Evolutionary conservation across 2,888 invertebrate species (phyloP).

Genomic region (Brenthis hecate): DNA sequence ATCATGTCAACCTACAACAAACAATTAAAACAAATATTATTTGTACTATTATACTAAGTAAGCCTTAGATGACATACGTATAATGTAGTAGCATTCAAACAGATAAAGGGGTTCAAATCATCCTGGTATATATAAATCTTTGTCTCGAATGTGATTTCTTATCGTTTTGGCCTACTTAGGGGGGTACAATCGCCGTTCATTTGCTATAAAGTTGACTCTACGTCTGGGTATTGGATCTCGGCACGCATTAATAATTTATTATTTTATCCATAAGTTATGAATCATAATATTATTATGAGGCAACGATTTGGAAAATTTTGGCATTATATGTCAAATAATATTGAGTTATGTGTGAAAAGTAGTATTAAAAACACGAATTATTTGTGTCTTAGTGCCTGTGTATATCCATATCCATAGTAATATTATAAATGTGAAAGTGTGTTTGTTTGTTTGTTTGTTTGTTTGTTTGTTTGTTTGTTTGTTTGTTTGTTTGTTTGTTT

Average conservation of each 20-base stretch:
- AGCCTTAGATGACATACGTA: not conserved
- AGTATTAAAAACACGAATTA: no score
- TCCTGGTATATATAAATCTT: conserved; percentile 18
- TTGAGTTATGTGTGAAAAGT: no score
- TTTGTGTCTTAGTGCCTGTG: no score
- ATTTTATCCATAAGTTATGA: conserved; percentile 1
- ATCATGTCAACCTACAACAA: no score
- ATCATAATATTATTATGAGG: not conserved
- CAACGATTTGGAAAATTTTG: not conserved
- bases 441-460: no score
- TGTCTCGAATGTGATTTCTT: conserved; percentile 22
- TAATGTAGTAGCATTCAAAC: not conserved
- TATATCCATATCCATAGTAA: no score
- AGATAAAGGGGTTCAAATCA: conserved; percentile 2
- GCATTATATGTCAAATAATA: not conserved
- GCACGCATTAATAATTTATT: not conserved
- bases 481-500: no score
- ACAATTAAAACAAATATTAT: not conserved
- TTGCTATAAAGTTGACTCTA: conserved; percentile 26
- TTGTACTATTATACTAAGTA: not conserved
- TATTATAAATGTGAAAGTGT: no score
- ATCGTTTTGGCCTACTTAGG: conserved; percentile 32
- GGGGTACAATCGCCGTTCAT: conserved; percentile 17
- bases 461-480: no score
- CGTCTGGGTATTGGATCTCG: conserved; percentile 27